Conservation (phyloP, 2,797 vertebrate genomes). For the Hapalemur alaotrensis region DNA sequence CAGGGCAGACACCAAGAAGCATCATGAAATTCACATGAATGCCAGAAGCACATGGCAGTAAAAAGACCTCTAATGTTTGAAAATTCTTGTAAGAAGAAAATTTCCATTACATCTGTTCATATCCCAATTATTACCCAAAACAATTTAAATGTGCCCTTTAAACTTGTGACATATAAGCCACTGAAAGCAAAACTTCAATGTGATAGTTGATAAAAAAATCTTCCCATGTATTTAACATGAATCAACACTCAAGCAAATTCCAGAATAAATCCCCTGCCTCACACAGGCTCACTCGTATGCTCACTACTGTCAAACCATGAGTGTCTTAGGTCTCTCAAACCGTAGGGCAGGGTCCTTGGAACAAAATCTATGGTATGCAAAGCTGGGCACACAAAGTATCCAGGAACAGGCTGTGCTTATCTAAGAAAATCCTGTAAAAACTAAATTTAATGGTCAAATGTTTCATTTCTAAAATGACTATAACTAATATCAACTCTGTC, state of each 20-base stretch:
- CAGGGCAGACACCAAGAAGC: neutral
- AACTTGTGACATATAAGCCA: slow-evolving; percentile 13
- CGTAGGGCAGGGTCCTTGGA: neutral
- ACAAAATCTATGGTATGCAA: neutral
- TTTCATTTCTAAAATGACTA: neutral
- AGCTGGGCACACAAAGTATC: neutral
- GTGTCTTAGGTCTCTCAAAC: neutral
- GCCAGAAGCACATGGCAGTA: neutral
- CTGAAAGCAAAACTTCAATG: slow-evolving; percentile 21
- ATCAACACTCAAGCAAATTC: neutral
- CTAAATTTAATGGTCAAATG: neutral
- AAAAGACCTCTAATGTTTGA: neutral
- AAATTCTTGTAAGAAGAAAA: neutral
- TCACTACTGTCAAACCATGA: neutral
- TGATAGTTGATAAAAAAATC: neutral
- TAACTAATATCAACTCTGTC: neutral
- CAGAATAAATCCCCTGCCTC: neutral
- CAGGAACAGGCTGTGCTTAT: neutral
- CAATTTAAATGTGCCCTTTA: neutral
- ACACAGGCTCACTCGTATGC: accelerated
- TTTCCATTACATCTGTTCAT: neutral
- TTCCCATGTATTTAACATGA: neutral
- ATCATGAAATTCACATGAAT: neutral
- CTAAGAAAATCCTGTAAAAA: neutral
- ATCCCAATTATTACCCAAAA: neutral